phyloP scores from a whole-genome alignment of 2,113 vertebrate species.

The Tyrannus savana region DNA sequence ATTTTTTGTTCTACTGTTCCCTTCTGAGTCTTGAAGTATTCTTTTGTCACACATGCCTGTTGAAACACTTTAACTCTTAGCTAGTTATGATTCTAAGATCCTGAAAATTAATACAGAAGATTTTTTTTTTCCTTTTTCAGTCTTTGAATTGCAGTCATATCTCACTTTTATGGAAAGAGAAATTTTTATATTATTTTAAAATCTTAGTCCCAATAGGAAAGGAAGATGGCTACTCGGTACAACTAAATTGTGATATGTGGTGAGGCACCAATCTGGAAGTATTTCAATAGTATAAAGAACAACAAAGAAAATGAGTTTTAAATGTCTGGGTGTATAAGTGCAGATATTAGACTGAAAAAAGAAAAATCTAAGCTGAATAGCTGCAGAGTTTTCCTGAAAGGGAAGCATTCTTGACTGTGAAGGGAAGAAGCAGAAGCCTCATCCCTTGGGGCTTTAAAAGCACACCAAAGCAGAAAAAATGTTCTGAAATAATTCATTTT shows the following conservation, averaged over 20 bases:
- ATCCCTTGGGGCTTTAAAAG: not conserved
- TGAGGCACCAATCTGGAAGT: not conserved
- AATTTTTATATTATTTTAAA: not conserved
- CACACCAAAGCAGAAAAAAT: not conserved
- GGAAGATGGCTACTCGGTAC: not conserved
- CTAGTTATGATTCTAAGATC: not conserved
- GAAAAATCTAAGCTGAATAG: not conserved
- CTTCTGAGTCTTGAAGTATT: not conserved
- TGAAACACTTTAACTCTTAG: not conserved
- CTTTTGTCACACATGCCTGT: not conserved
- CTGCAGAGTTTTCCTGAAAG: not conserved
- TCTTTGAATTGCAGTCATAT: not conserved
- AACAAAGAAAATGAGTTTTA: not conserved
- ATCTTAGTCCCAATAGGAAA: not conserved
- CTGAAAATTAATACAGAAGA: not conserved
- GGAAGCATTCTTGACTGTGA: not conserved
- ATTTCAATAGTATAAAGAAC: not conserved
- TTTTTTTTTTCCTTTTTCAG: not conserved
- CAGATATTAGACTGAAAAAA: not conserved
- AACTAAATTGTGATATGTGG: not conserved
- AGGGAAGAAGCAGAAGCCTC: not conserved
- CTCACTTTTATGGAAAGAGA: not conserved
- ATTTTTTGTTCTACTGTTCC: conserved; percentile 3
- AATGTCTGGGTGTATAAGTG: not conserved
- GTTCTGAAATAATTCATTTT: not conserved